These are phyloP conservation scores for Chaenogobius annularis DNA, from an alignment of 2,113 vertebrate genomes.

Conservation along the genomic window DNA sequence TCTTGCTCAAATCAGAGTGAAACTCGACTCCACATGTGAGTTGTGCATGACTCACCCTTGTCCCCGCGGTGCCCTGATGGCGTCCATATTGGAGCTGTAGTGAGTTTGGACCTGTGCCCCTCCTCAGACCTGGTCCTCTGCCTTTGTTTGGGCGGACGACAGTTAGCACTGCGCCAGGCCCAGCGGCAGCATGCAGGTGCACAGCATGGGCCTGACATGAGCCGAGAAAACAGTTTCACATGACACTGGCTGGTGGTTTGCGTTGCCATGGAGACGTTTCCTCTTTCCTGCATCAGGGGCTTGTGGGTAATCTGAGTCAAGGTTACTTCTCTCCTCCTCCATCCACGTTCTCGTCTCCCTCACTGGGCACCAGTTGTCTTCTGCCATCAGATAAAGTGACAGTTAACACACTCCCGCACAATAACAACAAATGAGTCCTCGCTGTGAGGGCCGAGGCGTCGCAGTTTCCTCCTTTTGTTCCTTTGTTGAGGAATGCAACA, in stretches of 20 bases:
- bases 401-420: slow-evolving; percentile 55
- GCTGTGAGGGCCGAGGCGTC: slow-evolving; percentile 7
- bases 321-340: slow-evolving; percentile 71
- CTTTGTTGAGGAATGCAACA: slow-evolving; percentile 25
- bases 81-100: slow-evolving; percentile 40
- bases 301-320: slow-evolving; percentile 83
- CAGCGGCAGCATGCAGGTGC: slow-evolving; percentile 61
- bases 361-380: slow-evolving; percentile 62
- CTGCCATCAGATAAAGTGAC: slow-evolving; percentile 70
- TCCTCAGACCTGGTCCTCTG: slow-evolving; percentile 42
- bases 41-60: slow-evolving; percentile 11
- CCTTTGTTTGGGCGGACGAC: slow-evolving; percentile 38
- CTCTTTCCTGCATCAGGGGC: slow-evolving; percentile 82
- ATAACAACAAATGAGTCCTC: slow-evolving; percentile 39
- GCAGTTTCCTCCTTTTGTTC: slow-evolving; percentile 29
- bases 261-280: slow-evolving; percentile 86
- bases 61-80: slow-evolving; percentile 12
- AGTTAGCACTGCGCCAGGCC: slow-evolving; percentile 42
- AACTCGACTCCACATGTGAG: not conserved
- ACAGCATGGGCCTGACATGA: slow-evolving; percentile 62
- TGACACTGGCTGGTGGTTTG: slow-evolving; percentile 84
- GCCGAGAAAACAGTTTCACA: slow-evolving; percentile 76
- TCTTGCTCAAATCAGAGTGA: not conserved
- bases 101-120: slow-evolving; percentile 40
- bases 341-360: slow-evolving; percentile 48